Conservation (phyloP, 2,113 vertebrate genomes). For the Alouatta palliata region DNA sequence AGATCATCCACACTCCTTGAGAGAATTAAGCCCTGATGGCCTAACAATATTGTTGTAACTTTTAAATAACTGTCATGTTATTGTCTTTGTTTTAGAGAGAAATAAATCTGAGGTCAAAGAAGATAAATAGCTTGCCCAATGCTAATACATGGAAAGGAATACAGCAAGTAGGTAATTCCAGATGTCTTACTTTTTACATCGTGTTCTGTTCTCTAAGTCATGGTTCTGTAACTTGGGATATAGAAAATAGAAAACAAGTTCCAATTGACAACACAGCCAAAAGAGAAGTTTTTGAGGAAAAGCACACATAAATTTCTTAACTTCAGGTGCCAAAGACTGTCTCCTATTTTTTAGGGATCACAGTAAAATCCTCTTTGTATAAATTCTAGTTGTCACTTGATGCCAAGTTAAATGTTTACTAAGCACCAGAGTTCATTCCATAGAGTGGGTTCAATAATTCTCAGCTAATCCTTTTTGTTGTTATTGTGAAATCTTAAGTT, state of each 20-base stretch:
- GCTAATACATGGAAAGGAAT: not conserved
- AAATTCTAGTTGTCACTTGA: slow-evolving; percentile 27
- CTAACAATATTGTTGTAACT: not conserved
- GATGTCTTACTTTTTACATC: not conserved
- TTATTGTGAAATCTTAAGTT: slow-evolving; percentile 42
- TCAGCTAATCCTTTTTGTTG: not conserved
- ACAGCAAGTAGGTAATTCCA: not conserved
- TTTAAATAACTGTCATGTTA: not conserved
- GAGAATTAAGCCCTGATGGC: not conserved
- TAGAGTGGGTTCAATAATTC: slow-evolving; percentile 15
- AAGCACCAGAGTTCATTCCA: slow-evolving; percentile 25
- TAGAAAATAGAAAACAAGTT: not conserved
- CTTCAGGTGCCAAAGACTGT: not conserved
- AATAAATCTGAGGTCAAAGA: not conserved
- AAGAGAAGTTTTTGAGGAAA: not conserved
- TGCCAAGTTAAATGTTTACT: slow-evolving; percentile 50
- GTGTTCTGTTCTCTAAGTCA: not conserved
- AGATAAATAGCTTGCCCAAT: not conserved
- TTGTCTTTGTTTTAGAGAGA: not conserved
- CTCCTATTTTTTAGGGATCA: not conserved
- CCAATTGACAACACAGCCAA: not conserved
- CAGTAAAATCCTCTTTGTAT: slow-evolving; percentile 28
- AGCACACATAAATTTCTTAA: not conserved
- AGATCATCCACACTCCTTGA: not conserved
- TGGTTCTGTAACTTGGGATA: not conserved